These are phyloP conservation scores for Aricia agestis DNA, from an alignment of 1,140 invertebrate genomes.

Conservation along the genomic window DNA sequence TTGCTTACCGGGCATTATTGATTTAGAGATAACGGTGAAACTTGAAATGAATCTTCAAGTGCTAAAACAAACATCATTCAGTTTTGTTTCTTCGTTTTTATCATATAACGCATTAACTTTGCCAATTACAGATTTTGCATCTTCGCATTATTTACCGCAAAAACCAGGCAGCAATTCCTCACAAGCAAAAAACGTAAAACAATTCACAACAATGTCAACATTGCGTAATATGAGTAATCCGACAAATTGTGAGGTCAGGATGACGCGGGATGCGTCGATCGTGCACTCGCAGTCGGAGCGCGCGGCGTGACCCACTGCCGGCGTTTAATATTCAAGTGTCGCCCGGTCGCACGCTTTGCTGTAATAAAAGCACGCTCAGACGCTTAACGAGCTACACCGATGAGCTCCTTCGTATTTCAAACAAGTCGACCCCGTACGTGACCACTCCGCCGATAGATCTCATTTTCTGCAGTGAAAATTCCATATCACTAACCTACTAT, in stretches of 20 bases:
- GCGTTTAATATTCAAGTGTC: conserved; percentile 69
- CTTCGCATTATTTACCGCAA: no score
- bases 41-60: neutral
- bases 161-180: no score
- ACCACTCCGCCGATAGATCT: conserved; percentile 59
- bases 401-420: conserved; percentile 71
- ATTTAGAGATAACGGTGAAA: conserved; percentile 1
- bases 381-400: conserved; percentile 70
- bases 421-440: conserved; percentile 68
- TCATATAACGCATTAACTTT: no score
- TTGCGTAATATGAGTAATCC: conserved; percentile 11
- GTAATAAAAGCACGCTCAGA: conserved; percentile 72
- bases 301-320: conserved; percentile 64
- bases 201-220: neutral
- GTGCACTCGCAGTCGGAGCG: conserved; percentile 43
- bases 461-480: conserved; percentile 53
- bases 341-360: conserved; percentile 52
- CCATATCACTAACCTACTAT: conserved; percentile 6
- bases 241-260: conserved; percentile 27
- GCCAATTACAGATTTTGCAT: no score
- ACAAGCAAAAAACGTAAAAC: no score
- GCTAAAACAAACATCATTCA: neutral
- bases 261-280: conserved; percentile 40
- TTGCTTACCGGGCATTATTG: conserved; percentile 8
- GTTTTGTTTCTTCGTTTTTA: neutral